A percentile compares a stretch with the other conserved stretches of the same genome.
Evolutionary conservation across 2,888 invertebrate species (phyloP).

Genomic region (Antitype chi): DNA sequence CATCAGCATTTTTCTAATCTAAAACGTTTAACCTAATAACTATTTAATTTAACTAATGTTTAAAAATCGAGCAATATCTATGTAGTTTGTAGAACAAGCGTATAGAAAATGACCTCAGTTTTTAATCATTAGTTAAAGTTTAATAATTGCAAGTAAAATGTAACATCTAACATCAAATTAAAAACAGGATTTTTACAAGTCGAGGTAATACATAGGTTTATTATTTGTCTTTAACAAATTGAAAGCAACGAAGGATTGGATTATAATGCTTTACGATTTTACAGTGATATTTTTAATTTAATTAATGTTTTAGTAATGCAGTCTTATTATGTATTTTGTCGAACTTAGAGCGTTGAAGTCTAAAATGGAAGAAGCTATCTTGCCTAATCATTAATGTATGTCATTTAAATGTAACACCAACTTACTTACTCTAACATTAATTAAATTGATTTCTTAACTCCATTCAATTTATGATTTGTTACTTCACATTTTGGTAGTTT

Average conservation of each 20-base stretch:
- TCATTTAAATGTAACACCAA: conserved; percentile 40
- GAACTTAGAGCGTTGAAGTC: conserved; percentile 23
- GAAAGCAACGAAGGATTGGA: conserved; percentile 26
- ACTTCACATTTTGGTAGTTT: conserved; percentile 18
- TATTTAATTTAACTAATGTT: conserved; percentile 47
- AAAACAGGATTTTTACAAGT: conserved; percentile 51
- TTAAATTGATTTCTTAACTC: conserved; percentile 47
- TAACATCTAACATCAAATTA: conserved; percentile 56
- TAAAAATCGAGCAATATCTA: conserved; percentile 39
- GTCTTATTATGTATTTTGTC: conserved; percentile 32
- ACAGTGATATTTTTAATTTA: conserved; percentile 44
- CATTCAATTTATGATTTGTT: background rate
- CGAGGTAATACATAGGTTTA: conserved; percentile 38
- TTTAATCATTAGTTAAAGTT: conserved; percentile 42
- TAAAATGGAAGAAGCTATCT: conserved; percentile 59
- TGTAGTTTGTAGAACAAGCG: conserved; percentile 59
- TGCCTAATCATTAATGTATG: conserved; percentile 45
- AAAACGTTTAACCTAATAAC: conserved; percentile 58
- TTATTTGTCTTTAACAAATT: conserved; percentile 26
- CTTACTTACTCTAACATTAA: conserved; percentile 59
- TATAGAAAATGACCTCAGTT: conserved; percentile 48
- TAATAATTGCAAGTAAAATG: conserved; percentile 41
- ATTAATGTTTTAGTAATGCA: conserved; percentile 59
- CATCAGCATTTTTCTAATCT: conserved; percentile 62
- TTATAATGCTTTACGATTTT: conserved; percentile 19